Evolutionary conservation across 2,113 vertebrate genomes (phyloP), one percentile per base, ranked within the genome.

Genomic region (Peromyscus californicus): DNA sequence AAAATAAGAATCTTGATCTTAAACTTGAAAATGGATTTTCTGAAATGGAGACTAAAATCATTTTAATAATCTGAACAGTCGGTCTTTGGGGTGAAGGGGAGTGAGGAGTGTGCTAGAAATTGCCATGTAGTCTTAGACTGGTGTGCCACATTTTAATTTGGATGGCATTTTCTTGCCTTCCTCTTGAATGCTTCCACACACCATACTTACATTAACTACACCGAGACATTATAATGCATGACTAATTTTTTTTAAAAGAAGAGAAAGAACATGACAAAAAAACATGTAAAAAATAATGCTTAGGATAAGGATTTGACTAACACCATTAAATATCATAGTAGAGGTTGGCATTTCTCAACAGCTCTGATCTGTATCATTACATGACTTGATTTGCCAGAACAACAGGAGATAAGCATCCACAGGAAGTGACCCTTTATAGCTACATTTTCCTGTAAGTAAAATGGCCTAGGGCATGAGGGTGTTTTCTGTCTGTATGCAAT

Each of bases 201-300:
- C 75, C 84, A 10, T 95, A 72, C 94, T 97, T 95, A 92, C 42
- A 90, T 79, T 95, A 88, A 95, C 90, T 96, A 88, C 26, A 84
- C 31, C 17, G 67, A 97, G n/a, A 83, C 57, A 72, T 97, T 97
- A 97, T 92, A 96, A 93, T 45, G 89, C 29, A 51, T 48, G 74
- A 33, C 69, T 96, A 97, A 97, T 97, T 97, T 96, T 97, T 97
- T 97, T 90, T 75, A 94, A 96, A 94, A 75, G 39, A 87, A 78
- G 45, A 70, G 36, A 93, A 97, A 86, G 83, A 95, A 93, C 48
- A 31, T 90, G 95, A 65, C 93, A 59, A 95, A 94, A 45, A 94
- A 87, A 42, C n/a, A 92, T 79, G 72, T 83, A 90, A 91, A 95
- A 97, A 97, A 92, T 95, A 97, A 67, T 79, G 79, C 78, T 39